Conservation (phyloP, 2,113 vertebrate species). For the Cebidichthys violaceus region DNA sequence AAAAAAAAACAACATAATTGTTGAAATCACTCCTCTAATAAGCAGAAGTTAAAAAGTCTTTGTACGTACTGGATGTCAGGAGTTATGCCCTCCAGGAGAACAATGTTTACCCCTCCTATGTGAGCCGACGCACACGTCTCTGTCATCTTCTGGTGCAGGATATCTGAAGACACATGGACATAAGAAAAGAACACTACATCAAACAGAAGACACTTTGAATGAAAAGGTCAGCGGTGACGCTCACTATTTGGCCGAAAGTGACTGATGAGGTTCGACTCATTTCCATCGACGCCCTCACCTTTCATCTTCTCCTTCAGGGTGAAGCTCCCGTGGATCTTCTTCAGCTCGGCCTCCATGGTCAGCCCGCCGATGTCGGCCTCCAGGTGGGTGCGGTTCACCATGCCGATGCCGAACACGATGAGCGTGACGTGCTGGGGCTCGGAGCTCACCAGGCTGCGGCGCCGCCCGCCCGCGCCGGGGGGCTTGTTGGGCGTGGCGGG, state of each 20-base stretch:
- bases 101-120: slow-evolving; percentile 97
- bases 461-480: slow-evolving; percentile 74
- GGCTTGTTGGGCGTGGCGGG: slow-evolving; percentile 83
- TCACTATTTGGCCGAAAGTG: background rate
- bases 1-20: background rate
- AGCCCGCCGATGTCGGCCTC: slow-evolving; percentile 98
- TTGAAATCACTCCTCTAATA: background rate
- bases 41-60: background rate
- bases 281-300: slow-evolving; percentile 80
- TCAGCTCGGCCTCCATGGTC: slow-evolving; percentile 98
- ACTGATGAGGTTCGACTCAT: background rate
- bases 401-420: slow-evolving; percentile 96
- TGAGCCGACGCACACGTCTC: slow-evolving; percentile 98
- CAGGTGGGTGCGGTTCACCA: slow-evolving; percentile 97
- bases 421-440: slow-evolving; percentile 97
- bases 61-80: slow-evolving; percentile 97
- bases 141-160: slow-evolving; percentile 98
- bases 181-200: background rate
- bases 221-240: background rate
- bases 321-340: slow-evolving; percentile 98
- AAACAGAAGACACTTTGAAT: background rate
- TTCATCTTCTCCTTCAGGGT: slow-evolving; percentile 99
- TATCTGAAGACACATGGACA: slow-evolving; percentile 83
- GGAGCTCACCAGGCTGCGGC: slow-evolving; percentile 90
- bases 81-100: slow-evolving; percentile 96